Conservation (phyloP, 1,140 invertebrate genomes). For the Drosophila setifemur region DNA sequence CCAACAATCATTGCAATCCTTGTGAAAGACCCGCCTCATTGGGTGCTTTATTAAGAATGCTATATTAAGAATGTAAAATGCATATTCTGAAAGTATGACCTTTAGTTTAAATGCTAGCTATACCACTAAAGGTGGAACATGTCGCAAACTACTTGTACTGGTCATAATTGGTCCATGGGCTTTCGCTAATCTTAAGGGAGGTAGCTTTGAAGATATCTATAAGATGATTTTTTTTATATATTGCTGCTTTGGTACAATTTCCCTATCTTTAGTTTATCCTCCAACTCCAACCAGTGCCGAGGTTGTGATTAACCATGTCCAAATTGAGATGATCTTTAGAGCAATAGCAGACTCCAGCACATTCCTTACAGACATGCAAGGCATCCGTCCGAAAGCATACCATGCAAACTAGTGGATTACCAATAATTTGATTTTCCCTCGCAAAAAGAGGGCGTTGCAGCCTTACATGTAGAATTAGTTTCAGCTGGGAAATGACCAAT, state of each 20-base stretch:
- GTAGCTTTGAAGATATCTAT: slow-evolving; percentile 18
- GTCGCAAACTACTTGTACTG: slow-evolving; percentile 36
- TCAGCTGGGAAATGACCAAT: slow-evolving; percentile 38
- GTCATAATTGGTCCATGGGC: slow-evolving; percentile 10
- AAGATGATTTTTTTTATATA: slow-evolving; percentile 24
- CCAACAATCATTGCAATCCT: too few species aligned
- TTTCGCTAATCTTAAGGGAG: neutral
- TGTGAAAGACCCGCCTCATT: too few species aligned
- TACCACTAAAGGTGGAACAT: slow-evolving; percentile 60
- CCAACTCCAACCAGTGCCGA: slow-evolving; percentile 2
- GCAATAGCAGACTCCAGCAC: slow-evolving; percentile 54
- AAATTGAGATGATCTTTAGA: slow-evolving; percentile 16
- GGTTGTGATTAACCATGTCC: slow-evolving; percentile 20
- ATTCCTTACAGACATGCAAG: slow-evolving; percentile 17
- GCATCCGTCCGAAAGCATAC: slow-evolving; percentile 35
- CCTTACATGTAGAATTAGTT: slow-evolving; percentile 20
- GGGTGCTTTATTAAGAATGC: slow-evolving; percentile 46
- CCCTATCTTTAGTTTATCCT: neutral
- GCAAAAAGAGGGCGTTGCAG: slow-evolving; percentile 21
- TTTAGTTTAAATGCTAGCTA: slow-evolving; percentile 47
- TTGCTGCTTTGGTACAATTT: neutral
- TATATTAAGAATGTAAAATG: slow-evolving; percentile 61
- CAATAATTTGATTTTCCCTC: slow-evolving; percentile 47
- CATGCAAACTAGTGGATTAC: slow-evolving; percentile 45
- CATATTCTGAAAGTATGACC: slow-evolving; percentile 47